Conservation (phyloP, 1,140 invertebrate species). For the Sminthurides bifidus region DNA sequence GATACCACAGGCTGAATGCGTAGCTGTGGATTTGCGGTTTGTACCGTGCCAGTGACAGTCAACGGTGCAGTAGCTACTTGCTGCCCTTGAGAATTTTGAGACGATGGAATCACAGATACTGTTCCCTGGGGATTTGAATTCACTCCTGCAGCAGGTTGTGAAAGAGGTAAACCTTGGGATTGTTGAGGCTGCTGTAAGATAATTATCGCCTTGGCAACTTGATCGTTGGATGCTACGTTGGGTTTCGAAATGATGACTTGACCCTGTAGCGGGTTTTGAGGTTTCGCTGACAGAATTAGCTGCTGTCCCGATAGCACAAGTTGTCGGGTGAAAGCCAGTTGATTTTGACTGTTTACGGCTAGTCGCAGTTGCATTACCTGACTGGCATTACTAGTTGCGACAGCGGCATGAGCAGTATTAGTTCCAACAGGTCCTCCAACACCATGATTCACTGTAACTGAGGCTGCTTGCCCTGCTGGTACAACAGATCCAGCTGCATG, state of each 20-base stretch:
- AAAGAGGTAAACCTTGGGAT: too few species aligned
- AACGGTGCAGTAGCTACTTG: too few species aligned
- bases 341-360: constrained; percentile 18
- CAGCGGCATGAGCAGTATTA: constrained; percentile 19
- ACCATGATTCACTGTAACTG: too few species aligned
- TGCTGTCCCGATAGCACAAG: constrained; percentile 28
- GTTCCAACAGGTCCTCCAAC: neutral
- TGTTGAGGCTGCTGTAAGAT: constrained; percentile 23
- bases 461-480: too few species aligned
- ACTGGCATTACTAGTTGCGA: constrained; percentile 6
- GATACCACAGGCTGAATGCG: too few species aligned
- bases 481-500: too few species aligned
- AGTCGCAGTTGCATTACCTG: constrained; percentile 20
- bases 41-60: too few species aligned
- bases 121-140: too few species aligned
- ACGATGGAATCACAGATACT: too few species aligned
- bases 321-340: constrained; percentile 26
- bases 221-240: constrained; percentile 13
- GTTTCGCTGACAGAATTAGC: constrained; percentile 19
- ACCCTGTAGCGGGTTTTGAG: constrained; percentile 20
- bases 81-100: too few species aligned
- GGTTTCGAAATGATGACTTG: constrained; percentile 27
- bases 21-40: too few species aligned
- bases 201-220: constrained; percentile 28
- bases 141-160: too few species aligned